Conservation (phyloP, 2,888 invertebrate genomes). For the Cremastinae sp. region DNA sequence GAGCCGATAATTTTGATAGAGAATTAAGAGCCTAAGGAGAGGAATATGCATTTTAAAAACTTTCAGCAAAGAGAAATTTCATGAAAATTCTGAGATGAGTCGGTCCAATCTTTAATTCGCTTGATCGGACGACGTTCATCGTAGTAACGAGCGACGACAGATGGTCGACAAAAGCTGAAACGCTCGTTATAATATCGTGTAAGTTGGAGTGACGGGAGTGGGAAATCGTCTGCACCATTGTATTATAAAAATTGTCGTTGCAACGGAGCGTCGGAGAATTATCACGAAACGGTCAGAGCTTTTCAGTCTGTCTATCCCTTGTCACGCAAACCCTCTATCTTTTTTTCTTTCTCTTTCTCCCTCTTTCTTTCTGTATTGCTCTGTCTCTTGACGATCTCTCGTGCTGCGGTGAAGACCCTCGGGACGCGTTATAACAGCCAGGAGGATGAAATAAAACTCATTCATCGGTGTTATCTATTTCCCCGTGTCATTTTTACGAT, state of each 20-base stretch:
- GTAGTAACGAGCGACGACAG: conserved; percentile 44
- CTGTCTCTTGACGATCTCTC: conserved; percentile 19
- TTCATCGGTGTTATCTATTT: conserved; percentile 39
- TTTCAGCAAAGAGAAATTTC: not conserved
- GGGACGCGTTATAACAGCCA: conserved; percentile 6
- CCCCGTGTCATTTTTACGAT: conserved; percentile 29
- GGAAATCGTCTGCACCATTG: conserved; percentile 36
- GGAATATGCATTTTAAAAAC: not conserved
- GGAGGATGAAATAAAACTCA: conserved; percentile 41
- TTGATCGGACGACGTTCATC: not conserved
- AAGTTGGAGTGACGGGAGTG: conserved; percentile 11
- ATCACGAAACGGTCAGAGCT: conserved; percentile 22
- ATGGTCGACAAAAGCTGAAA: conserved; percentile 41
- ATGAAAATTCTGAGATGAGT: not conserved
- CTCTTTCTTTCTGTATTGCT: too few relatives aligned
- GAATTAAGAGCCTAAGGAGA: not conserved
- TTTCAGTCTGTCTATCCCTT: conserved; percentile 27
- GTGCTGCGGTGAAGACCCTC: conserved; percentile 26
- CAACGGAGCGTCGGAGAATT: conserved; percentile 26
- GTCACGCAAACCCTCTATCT: conserved; percentile 16
- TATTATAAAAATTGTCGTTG: conserved; percentile 43
- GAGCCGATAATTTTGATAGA: not conserved
- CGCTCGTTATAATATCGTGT: conserved; percentile 43
- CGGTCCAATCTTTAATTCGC: not conserved
- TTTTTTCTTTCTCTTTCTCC: conserved; percentile 4